Percentiles rank a stretch among this genome's conserved stretches.
Evolutionary conservation across 2,888 invertebrate species (phyloP).

Genomic region (Alloscopus bannaensis): DNA sequence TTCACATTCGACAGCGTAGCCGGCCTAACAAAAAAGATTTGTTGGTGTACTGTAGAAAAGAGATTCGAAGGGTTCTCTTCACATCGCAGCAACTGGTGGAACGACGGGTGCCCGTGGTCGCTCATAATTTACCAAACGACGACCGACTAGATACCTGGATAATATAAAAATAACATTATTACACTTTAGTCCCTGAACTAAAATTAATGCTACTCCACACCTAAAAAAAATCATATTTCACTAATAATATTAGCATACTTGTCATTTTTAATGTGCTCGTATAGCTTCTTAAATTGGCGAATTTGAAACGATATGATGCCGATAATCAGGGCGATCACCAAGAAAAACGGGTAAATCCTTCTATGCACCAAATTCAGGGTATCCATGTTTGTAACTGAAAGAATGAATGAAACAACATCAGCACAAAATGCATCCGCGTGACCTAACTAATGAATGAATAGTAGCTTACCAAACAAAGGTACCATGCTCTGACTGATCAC

Average conservation of each 20-base stretch:
- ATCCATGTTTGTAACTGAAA: conserved; percentile 72
- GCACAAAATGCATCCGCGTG: too few species aligned
- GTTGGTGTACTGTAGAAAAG: too few species aligned
- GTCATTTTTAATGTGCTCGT: conserved; percentile 99
- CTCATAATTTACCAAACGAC: conserved; percentile 97
- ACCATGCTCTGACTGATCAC: conserved; percentile 84
- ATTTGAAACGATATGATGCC: conserved; percentile 89
- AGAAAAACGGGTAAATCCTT: conserved; percentile 91
- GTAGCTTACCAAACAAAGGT: conserved; percentile 75
- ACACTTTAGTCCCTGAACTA: conserved; percentile 1
- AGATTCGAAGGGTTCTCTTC: conserved; percentile 17
- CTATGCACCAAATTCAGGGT: conserved; percentile 85
- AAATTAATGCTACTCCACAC: not conserved
- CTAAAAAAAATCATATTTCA: too few species aligned
- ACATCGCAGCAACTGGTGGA: conserved; percentile 48
- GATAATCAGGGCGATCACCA: conserved; percentile 83
- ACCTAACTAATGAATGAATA: not conserved
- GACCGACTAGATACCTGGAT: conserved; percentile 89
- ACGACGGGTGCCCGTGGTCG: conserved; percentile 70
- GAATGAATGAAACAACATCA: conserved; percentile 13
- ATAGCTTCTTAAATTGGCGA: conserved; percentile 93
- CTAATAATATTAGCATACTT: conserved; percentile 81
- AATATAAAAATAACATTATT: conserved; percentile 1
- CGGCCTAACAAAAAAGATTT: conserved; percentile 12
- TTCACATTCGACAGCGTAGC: too few species aligned